Base-by-base conservation (phyloP, 2,113 vertebrate genomes). In the Cricetomys ansorgei region DNA sequence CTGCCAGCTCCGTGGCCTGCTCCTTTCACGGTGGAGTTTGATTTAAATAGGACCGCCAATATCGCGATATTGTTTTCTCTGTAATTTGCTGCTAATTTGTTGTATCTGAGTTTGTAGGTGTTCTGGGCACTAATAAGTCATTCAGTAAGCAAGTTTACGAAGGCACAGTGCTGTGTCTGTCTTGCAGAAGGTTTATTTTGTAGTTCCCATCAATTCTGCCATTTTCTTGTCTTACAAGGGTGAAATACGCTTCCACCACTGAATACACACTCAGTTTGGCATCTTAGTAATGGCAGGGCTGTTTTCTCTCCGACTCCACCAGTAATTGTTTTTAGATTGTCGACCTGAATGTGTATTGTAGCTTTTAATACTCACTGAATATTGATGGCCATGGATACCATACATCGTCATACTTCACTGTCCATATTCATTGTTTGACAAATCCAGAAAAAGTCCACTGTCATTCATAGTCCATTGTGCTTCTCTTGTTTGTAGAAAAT, bases 1-100 rank as follows among this genome's bases (percentile, higher is more conserved):
- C 93, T 98, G 98, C 97, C 98, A 98, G 88, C 72, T 79, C 92
- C 92, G 43, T 81, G 50, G 94, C 96, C 95, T 94, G 90, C 89
- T 97, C 92, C 94, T 96, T 96, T 91, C 92, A 83, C 43, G 17
- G 87, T 94, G 37, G 53, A 90, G 92, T 92, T 93, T 97, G 87
- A 81, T 77, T 95, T 94, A 70, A 92, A 40, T 40, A 57, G 80
- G 77, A 91, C 84, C 62, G n/a, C 70, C 95, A 92, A 48, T 27
- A 23, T 31, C 43, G 73, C 23, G 45, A 79, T 70, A 84, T 86
- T 31, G 7, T 97, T 89, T 97, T 81, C 77, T 85, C 73, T 97
- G 85, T 17, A 95, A 95, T 96, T 96, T 96, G 37, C 45, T 25
- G 83, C 48, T 94, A 80, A 93, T 89, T 95, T 97, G 69, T 87